These are phyloP conservation scores for Sceloporus tristichus DNA, from an alignment of 2,113 vertebrate genomes.

Conservation along the genomic window DNA sequence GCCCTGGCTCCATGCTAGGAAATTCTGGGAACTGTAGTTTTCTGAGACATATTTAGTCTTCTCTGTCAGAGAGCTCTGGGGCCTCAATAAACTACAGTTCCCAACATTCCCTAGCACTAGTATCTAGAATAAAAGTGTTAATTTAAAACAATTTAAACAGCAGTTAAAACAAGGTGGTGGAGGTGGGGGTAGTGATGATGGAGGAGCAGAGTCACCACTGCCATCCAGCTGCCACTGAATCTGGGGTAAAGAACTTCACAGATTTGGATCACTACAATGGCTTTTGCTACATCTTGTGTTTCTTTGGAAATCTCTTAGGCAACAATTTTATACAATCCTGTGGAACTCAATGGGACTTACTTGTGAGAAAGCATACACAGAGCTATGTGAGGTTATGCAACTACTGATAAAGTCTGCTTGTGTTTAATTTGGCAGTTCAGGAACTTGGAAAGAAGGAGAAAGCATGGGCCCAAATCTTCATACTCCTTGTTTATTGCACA, in stretches of 20 bases:
- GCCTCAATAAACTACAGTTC: no score
- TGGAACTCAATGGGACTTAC: background rate
- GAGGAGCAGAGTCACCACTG: no score
- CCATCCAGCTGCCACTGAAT: no score
- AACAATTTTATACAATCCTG: background rate
- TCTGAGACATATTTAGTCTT: no score
- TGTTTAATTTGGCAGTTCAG: slow-evolving; percentile 57
- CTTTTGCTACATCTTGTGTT: slow-evolving; percentile 6
- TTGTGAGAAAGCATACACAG: background rate
- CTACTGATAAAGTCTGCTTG: slow-evolving; percentile 40
- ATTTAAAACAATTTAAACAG: no score
- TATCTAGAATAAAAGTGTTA: no score
- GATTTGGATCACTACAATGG: background rate
- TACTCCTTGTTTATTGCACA: slow-evolving; percentile 70
- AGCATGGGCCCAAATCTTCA: slow-evolving; percentile 57
- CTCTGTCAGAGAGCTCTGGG: no score
- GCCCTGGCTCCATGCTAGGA: no score
- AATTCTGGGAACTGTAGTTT: no score
- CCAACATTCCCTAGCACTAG: no score
- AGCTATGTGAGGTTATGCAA: slow-evolving; percentile 1
- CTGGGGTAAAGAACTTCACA: background rate
- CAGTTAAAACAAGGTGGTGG: no score
- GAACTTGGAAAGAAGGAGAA: slow-evolving; percentile 24
- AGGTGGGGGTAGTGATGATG: no score
- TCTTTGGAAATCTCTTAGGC: slow-evolving; percentile 18